phyloP scores from a whole-genome alignment of 1,140 invertebrate species.

The Tenebrio molitor region DNA sequence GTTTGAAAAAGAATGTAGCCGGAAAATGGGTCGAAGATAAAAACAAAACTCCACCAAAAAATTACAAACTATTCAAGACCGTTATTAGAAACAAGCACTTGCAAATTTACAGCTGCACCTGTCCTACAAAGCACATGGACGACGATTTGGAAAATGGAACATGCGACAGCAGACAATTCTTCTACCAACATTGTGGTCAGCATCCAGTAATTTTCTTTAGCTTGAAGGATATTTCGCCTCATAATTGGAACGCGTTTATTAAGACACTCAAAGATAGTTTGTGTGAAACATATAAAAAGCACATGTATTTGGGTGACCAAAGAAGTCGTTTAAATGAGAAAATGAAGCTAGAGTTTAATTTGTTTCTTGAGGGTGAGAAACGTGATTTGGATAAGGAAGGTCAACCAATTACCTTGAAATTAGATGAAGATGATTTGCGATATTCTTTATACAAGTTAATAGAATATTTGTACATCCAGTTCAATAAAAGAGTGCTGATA shows the following conservation, averaged over 20 bases:
- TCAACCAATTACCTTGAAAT: constrained; percentile 15
- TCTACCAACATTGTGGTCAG: constrained; percentile 13
- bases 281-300: constrained; percentile 11
- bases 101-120: background rate
- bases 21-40: constrained; percentile 19
- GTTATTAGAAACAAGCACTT: constrained; percentile 2
- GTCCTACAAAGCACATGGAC: background rate
- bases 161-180: constrained; percentile 2
- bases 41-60: constrained; percentile 14
- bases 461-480: constrained; percentile 29
- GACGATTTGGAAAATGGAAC: constrained; percentile 13
- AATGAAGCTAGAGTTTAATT: constrained; percentile 17
- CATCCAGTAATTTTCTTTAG: background rate
- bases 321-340: constrained; percentile 15
- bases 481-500: constrained; percentile 15
- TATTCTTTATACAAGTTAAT: constrained; percentile 10
- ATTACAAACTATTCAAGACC: constrained; percentile 24
- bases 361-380: constrained; percentile 16
- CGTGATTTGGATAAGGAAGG: constrained; percentile 17
- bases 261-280: constrained; percentile 2
- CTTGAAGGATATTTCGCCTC: background rate
- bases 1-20: background rate
- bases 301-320: constrained; percentile 25
- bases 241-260: constrained; percentile 1
- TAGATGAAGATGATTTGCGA: constrained; percentile 24